These are phyloP conservation scores for Carcina quercana DNA, from an alignment of 2,888 invertebrate species.

Conservation along the genomic window DNA sequence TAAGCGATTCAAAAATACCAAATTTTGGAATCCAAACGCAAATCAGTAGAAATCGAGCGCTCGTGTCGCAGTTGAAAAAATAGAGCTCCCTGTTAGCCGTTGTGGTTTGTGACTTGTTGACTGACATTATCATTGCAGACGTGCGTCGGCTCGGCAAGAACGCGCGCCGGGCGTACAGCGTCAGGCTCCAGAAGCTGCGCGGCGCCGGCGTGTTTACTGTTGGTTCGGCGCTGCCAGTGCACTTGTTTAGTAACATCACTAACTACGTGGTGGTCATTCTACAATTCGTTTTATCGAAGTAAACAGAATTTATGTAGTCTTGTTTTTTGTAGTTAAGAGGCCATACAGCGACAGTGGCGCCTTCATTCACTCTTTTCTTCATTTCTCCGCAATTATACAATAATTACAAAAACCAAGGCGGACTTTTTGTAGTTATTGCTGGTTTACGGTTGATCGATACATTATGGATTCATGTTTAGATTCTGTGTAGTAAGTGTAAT, in stretches of 20 bases:
- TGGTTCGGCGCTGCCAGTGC: slow-evolving; percentile 15
- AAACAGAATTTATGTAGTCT: too few species aligned
- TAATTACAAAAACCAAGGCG: not conserved
- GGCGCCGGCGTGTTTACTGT: slow-evolving; percentile 15
- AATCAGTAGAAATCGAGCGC: too few species aligned
- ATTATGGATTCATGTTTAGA: not conserved
- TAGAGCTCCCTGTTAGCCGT: too few species aligned
- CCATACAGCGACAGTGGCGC: not conserved
- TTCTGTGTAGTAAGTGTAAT: too few species aligned
- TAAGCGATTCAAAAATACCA: too few species aligned
- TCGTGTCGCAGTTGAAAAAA: slow-evolving; percentile 10
- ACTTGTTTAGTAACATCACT: slow-evolving; percentile 9
- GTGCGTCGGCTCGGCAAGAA: too few species aligned
- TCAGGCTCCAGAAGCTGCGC: slow-evolving; percentile 11
- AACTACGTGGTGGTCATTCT: slow-evolving; percentile 17
- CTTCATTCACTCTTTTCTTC: not conserved
- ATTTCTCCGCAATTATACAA: not conserved
- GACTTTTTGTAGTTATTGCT: not conserved
- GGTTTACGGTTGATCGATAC: not conserved
- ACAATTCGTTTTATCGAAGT: slow-evolving; percentile 14
- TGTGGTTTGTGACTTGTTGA: too few species aligned
- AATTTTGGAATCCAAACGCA: too few species aligned
- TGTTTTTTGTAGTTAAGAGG: too few species aligned
- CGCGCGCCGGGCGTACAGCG: slow-evolving; percentile 13
- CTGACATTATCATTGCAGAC: too few species aligned